A percentile compares a stretch with the other conserved stretches of the same genome.
These are phyloP conservation scores for Epinephelus lanceolatus DNA, from an alignment of 2,113 vertebrate species.

Conservation along the genomic window DNA sequence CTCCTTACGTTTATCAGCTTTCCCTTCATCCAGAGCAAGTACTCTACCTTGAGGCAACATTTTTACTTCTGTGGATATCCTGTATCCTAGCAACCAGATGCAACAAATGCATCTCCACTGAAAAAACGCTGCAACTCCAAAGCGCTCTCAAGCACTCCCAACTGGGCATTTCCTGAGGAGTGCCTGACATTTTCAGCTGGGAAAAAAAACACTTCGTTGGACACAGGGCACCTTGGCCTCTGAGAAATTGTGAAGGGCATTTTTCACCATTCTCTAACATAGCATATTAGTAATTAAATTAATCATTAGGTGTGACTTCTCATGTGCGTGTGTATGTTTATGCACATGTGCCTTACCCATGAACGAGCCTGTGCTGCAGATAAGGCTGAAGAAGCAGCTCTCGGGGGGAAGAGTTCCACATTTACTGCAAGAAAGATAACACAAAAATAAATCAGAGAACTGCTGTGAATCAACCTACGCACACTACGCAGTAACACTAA, in stretches of 20 bases:
- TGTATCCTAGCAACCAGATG: no score
- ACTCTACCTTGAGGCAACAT: no score
- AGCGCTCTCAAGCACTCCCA: no score
- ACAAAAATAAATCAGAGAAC: constrained; percentile 28
- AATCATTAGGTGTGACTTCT: neutral
- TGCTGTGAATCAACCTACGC: neutral
- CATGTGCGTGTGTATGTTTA: neutral
- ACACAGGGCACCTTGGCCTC: neutral
- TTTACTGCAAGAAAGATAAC: constrained; percentile 83
- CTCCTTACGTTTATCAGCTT: no score
- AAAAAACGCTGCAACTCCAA: no score
- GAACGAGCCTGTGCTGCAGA: constrained; percentile 93
- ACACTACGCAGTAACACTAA: neutral
- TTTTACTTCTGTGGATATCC: no score
- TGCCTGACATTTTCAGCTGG: no score
- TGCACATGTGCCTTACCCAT: constrained; percentile 85
- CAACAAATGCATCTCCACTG: no score
- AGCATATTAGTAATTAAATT: neutral
- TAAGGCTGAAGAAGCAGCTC: constrained; percentile 95
- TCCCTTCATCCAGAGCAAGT: no score
- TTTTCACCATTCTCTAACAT: neutral
- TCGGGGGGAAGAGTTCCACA: constrained; percentile 92
- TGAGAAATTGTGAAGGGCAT: neutral
- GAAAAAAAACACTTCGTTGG: no score
- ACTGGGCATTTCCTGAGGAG: no score